Evolutionary conservation across 2,113 vertebrate species (phyloP).

Genomic region (Baryphthengus martii): DNA sequence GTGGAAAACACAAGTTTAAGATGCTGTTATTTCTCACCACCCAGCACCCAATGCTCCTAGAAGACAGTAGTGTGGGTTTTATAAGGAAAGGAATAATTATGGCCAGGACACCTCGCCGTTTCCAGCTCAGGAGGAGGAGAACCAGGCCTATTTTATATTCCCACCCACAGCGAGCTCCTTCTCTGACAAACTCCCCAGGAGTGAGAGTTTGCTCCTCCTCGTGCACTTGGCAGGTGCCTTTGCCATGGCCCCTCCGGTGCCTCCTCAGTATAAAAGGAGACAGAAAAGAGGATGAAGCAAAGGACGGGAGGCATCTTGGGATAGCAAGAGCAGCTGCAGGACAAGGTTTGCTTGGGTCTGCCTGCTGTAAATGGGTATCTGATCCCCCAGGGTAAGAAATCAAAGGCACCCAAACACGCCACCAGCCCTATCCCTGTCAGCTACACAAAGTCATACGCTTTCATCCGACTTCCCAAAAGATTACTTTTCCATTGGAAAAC

Average conservation of each 20-base stretch:
- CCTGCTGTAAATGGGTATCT: fast-evolving
- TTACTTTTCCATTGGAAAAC: not conserved
- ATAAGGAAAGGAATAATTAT: not conserved
- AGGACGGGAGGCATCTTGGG: not conserved
- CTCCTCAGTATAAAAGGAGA: not conserved
- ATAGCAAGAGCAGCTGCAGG: not conserved
- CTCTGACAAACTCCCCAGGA: not conserved
- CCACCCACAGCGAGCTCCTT: not conserved
- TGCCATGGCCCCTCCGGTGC: fast-evolving
- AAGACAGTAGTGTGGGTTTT: not conserved
- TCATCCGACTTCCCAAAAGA: constrained; percentile 32
- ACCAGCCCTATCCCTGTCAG: not conserved
- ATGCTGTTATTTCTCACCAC: not conserved
- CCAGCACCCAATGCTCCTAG: not conserved
- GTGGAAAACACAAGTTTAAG: not conserved
- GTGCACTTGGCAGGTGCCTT: not conserved
- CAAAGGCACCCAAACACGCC: not conserved
- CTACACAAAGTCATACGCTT: not conserved
- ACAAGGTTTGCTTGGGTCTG: not conserved
- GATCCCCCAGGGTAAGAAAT: not conserved
- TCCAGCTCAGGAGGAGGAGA: not conserved
- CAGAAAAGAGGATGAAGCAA: not conserved
- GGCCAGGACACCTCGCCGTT: not conserved
- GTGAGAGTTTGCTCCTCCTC: fast-evolving
- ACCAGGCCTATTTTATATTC: not conserved